Conservation (phyloP, 2,888 invertebrate genomes). For the Thelaira solivaga region DNA sequence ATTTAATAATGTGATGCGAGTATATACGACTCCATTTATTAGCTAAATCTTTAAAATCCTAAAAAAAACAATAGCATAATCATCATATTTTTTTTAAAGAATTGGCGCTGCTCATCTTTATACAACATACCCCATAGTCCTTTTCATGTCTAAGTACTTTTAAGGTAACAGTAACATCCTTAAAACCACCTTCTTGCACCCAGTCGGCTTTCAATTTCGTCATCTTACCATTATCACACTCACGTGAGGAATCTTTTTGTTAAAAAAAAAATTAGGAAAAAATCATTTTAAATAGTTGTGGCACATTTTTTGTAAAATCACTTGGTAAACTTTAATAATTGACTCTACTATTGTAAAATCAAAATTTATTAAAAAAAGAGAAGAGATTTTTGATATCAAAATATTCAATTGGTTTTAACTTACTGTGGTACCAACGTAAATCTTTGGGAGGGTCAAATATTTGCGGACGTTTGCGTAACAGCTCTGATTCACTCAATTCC, state of each 20-base stretch:
- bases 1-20: constrained; percentile 85
- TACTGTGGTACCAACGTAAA: constrained; percentile 75
- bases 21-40: constrained; percentile 88
- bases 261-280: background rate
- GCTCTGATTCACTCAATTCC: constrained; percentile 73
- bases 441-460: constrained; percentile 75
- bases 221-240: constrained; percentile 81
- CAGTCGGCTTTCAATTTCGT: constrained; percentile 86
- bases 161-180: constrained; percentile 87
- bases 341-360: too few species aligned
- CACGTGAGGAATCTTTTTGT: constrained; percentile 80
- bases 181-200: constrained; percentile 84
- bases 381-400: background rate
- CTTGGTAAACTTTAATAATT: too few species aligned
- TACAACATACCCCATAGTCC: constrained; percentile 80
- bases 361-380: too few species aligned
- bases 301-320: too few species aligned
- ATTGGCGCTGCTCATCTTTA: too few species aligned
- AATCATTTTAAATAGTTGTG: too few species aligned
- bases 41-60: constrained; percentile 87
- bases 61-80: constrained; percentile 52
- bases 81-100: too few species aligned
- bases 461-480: constrained; percentile 74
- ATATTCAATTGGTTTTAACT: constrained; percentile 52
- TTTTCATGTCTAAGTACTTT: constrained; percentile 85